Conservation (phyloP, 2,797 vertebrate genomes). For the Cephalopachus bancanus region DNA sequence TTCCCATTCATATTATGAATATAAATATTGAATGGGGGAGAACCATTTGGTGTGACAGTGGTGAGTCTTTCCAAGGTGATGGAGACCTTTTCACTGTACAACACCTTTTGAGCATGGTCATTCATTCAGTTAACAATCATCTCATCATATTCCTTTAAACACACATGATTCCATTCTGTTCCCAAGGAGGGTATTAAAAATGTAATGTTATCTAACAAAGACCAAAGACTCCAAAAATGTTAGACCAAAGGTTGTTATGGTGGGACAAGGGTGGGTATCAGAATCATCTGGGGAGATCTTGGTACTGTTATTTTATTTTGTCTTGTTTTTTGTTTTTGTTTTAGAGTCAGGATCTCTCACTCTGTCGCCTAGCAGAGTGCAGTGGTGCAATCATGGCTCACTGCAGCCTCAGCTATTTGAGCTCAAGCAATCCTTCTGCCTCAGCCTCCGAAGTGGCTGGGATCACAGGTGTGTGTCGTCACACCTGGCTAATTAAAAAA, state of each 20-base stretch:
- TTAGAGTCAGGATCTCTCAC: too few species aligned
- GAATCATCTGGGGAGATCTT: neutral
- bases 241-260: neutral
- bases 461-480: too few species aligned
- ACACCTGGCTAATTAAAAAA: too few species aligned
- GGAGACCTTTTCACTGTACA: neutral
- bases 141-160: neutral
- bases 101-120: neutral
- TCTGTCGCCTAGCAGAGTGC: too few species aligned
- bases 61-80: neutral
- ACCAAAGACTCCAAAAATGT: neutral
- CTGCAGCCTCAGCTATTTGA: too few species aligned
- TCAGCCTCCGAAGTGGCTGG: too few species aligned
- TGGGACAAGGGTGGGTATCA: neutral
- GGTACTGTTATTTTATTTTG: neutral
- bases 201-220: constrained; percentile 7
- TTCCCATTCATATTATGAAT: neutral
- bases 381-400: too few species aligned
- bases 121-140: neutral
- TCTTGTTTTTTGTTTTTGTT: too few species aligned
- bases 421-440: too few species aligned
- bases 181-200: neutral
- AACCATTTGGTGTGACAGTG: neutral
- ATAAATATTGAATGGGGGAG: neutral
- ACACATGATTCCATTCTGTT: neutral